Evolutionary conservation across 64 coral and sea anemone genomes (phyloP).

Genomic region (Trachythela sp.): DNA sequence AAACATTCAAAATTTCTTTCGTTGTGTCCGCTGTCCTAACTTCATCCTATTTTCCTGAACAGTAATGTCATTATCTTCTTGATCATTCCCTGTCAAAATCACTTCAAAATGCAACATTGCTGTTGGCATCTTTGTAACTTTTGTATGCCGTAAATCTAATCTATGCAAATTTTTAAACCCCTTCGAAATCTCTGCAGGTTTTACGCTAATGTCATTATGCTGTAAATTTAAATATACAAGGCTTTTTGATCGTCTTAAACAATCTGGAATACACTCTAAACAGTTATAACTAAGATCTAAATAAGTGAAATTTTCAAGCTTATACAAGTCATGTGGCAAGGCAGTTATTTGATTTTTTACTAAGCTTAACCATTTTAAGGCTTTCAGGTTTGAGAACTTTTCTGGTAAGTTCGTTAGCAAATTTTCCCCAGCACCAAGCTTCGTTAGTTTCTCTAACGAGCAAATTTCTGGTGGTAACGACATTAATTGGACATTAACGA

Average conservation of each 20-base stretch:
- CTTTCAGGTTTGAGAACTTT: slow-evolving; percentile 38
- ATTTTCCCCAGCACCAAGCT: slow-evolving; percentile 82
- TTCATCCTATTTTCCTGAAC: slow-evolving; percentile 64
- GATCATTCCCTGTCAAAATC: neutral
- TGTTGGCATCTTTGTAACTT: neutral
- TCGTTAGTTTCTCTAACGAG: slow-evolving; percentile 59
- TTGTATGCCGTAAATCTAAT: neutral
- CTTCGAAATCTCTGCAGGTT: neutral
- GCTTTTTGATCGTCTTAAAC: slow-evolving; percentile 43
- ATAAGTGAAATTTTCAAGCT: slow-evolving; percentile 54
- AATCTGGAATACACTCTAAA: slow-evolving; percentile 63
- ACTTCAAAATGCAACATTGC: neutral
- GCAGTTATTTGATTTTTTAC: slow-evolving; percentile 61
- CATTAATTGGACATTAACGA: slow-evolving; percentile 90
- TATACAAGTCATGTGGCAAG: slow-evolving; percentile 60
- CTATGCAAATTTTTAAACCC: neutral
- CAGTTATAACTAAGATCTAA: slow-evolving; percentile 75
- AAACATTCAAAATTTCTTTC: neutral
- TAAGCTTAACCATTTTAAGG: slow-evolving; percentile 70
- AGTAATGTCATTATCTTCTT: neutral
- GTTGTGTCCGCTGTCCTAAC: slow-evolving; percentile 34
- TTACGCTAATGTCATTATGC: slow-evolving; percentile 45
- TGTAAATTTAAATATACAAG: slow-evolving; percentile 63
- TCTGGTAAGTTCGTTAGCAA: slow-evolving; percentile 63
- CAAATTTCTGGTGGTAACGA: slow-evolving; percentile 88